Conservation (phyloP, 2,797 vertebrate genomes). For the Lagodon rhomboides region DNA sequence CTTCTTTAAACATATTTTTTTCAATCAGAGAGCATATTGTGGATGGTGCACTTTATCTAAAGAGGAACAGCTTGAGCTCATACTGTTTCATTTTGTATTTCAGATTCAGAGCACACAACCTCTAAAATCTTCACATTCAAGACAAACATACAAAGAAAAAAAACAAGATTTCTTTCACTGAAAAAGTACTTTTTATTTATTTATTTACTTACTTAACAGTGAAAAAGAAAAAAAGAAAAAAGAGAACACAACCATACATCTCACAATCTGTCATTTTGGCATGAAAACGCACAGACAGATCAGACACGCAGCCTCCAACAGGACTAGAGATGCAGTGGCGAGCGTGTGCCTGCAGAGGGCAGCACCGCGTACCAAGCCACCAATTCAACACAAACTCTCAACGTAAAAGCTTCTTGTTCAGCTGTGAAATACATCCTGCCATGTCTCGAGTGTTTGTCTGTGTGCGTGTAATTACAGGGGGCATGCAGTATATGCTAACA, state of each 20-base stretch:
- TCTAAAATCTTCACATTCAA: not conserved
- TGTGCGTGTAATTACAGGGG: slow-evolving; percentile 36
- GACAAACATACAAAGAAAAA: not conserved
- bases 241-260: slow-evolving; percentile 62
- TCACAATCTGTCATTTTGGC: slow-evolving; percentile 73
- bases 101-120: not conserved
- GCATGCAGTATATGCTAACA: slow-evolving; percentile 69
- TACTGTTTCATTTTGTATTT: not conserved
- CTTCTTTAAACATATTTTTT: too few relatives aligned
- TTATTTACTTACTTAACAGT: slow-evolving; percentile 86
- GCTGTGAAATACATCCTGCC: slow-evolving; percentile 39
- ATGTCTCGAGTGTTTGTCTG: slow-evolving; percentile 37
- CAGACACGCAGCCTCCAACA: slow-evolving; percentile 35
- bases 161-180: slow-evolving; percentile 62
- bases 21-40: not conserved
- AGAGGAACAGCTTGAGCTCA: too few relatives aligned
- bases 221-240: slow-evolving; percentile 53
- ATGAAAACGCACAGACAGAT: slow-evolving; percentile 59
- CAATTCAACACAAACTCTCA: slow-evolving; percentile 45
- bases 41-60: not conserved
- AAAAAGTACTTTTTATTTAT: slow-evolving; percentile 79
- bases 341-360: slow-evolving; percentile 47
- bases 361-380: slow-evolving; percentile 29
- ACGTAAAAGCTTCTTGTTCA: slow-evolving; percentile 36
- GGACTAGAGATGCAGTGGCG: slow-evolving; percentile 39